Base-by-base conservation (phyloP, 2,113 vertebrate species). In the Myrmophylax atrothorax region DNA sequence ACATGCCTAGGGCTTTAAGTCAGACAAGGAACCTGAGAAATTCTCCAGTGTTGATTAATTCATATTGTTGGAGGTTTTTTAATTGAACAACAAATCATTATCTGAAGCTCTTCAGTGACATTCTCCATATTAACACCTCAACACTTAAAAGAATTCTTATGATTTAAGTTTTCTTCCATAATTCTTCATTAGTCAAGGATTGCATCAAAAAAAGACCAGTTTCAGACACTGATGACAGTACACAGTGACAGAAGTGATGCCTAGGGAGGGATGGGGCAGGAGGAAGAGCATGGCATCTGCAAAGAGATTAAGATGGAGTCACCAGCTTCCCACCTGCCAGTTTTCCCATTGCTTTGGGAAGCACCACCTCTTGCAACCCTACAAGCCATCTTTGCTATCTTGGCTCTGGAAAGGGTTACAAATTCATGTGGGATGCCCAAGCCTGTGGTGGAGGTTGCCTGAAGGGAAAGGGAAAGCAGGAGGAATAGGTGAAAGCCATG, bases 121-220 rank as follows among this genome's bases (percentile, higher is more conserved):
- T 58, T 75, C 40, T 50, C 24, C 10, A 29, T 35, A 63, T 31
- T 66, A 72, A 55, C 42, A 75, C 13, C 28, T 38, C 28, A 84
- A 38, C 20, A 64, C 12, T 58, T 76, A 0, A 73, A 55, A 90
- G 74, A 64, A n/a, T 20, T 24, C 2, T 35, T 74, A 77, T 10
- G n/a, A 9, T 89, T 84, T 87, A 17, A 38, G 4, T 78, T 85
- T 83, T 47, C 33, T 55, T 78, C 53, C 49, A 18, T 89, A 55
- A 42, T 25, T 85, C 40, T 75, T 75, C 11, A 15, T 63, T 78
- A 80, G 50, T 68, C 40, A 92, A 85, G 77, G 33, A 20, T 4
- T 66, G 16, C 12, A 4, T 44, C 0, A 0, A 83, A 59, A 50
- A 46, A 66, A 83, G 58, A 18, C 58, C 19, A 19, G n/a, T 20